Evolutionary conservation across 2,797 vertebrate genomes (phyloP).

Genomic region (Chromis chromis): DNA sequence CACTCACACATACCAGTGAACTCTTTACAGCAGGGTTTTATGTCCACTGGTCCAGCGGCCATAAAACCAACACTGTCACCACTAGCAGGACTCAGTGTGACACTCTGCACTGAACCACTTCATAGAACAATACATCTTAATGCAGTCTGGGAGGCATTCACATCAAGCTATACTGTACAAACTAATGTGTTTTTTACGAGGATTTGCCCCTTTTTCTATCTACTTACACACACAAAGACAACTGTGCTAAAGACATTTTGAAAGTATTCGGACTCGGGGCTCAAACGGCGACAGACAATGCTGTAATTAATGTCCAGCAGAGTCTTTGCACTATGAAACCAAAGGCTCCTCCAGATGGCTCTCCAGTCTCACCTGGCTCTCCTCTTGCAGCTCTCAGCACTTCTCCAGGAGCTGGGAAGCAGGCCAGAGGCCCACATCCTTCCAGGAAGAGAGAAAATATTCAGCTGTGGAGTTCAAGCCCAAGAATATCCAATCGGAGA

Average conservation of each 20-base stretch:
- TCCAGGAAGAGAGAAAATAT: constrained; percentile 35
- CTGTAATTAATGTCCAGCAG: constrained; percentile 62
- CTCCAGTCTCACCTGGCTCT: constrained; percentile 65
- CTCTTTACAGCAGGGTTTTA: constrained; percentile 10
- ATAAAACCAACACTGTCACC: constrained; percentile 22
- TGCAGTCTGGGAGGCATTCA: constrained; percentile 10
- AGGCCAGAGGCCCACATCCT: constrained; percentile 41
- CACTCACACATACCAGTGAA: constrained; percentile 1
- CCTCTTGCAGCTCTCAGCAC: constrained; percentile 43
- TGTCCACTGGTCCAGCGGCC: constrained; percentile 11
- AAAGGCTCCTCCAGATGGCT: constrained; percentile 70
- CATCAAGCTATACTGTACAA: constrained; percentile 4
- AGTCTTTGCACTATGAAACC: constrained; percentile 46
- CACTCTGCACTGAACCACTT: background rate
- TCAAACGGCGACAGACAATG: constrained; percentile 54
- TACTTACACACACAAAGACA: constrained; percentile 36
- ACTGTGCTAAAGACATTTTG: constrained; percentile 33
- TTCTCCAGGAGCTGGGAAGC: constrained; percentile 46
- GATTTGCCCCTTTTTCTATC: constrained; percentile 9
- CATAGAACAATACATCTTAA: constrained; percentile 18
- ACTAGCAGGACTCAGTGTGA: constrained; percentile 22
- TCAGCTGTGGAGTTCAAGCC: constrained; percentile 30
- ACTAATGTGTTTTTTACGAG: constrained; percentile 11
- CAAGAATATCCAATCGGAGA: background rate
- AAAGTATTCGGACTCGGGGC: constrained; percentile 6